A percentile compares a stretch with the other conserved stretches of the same genome.
Evolutionary conservation across 2,113 vertebrate genomes (phyloP).

Genomic region (Pluvianellus socialis): DNA sequence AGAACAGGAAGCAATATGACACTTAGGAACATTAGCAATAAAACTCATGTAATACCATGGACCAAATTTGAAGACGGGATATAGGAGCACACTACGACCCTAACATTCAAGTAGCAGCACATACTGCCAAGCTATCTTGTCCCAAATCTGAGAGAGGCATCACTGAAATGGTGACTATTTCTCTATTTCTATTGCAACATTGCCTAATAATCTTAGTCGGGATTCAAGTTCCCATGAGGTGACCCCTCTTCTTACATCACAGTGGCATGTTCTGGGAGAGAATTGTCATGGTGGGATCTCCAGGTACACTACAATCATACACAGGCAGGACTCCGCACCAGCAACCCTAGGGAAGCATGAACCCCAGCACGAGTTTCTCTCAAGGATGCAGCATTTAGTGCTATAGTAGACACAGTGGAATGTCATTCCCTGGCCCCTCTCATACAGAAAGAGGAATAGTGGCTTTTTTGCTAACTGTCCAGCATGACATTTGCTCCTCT

Average conservation of each 20-base stretch:
- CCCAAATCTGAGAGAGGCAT: background rate
- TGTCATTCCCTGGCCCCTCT: background rate
- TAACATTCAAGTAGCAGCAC: background rate
- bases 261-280: background rate
- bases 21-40: background rate
- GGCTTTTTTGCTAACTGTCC: background rate
- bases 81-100: accelerated
- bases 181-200: background rate
- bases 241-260: background rate
- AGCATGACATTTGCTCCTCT: background rate
- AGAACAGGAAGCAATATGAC: background rate
- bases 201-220: background rate
- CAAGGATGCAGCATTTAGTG: background rate
- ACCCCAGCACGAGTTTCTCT: background rate
- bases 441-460: background rate
- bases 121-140: background rate
- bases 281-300: background rate
- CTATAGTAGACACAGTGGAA: background rate
- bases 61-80: background rate
- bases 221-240: background rate
- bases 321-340: background rate
- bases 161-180: background rate
- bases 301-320: background rate
- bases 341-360: background rate
- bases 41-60: background rate